Base-by-base conservation (phyloP, 2,888 invertebrate genomes). In the Calameuta pallipes region DNA sequence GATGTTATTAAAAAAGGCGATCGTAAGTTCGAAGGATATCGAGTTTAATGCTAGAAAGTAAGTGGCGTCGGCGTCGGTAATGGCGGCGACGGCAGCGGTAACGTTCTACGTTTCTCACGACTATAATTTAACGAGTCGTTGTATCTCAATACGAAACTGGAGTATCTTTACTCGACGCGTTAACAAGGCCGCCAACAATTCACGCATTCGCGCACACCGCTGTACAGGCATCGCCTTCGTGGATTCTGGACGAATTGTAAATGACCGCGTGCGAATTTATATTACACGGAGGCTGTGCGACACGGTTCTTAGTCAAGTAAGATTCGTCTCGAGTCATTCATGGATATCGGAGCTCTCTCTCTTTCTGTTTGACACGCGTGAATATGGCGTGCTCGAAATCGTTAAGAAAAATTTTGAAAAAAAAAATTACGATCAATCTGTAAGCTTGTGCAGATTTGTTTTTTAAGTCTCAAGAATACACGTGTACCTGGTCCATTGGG, bases 11-110 rank as follows among this genome's bases (percentile, higher is more conserved):
- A 6, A 56, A 23, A 23, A 23, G 56, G 23, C 23, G 9, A 56
- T 23, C 12, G 12, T 71, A 31, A 34, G 15, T 31, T 71, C 71
- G 71, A 71, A 71, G 71, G 71, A 71, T 71, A 71, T 71, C 71
- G 71, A 71, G 71, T 71, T 71, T 34, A 34, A 33, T 56, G 71
- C 31, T 71, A 71, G 71, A 71, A 71, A 71, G 33, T 71, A 71
- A 71, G 11, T 23, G 71, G 71, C 31, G 71, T 15, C 2, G 34
- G 31, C 34, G 13, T 71, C 6, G n/a, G 31, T 3, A 13, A 31
- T 12, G 31, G n/a, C 71, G 71, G 15, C 31, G 31, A 31, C 71
- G 71, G 11, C 12, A 9, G 71, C 71, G 71, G 31, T 34, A 34
- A 31, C 4, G 71, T 6, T 71, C 31, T 31, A 23, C 34, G 71